Percentiles rank a stretch among this genome's conserved stretches.
Evolutionary conservation across 1,140 invertebrate genomes (phyloP).

Genomic region (Venturia canescens): DNA sequence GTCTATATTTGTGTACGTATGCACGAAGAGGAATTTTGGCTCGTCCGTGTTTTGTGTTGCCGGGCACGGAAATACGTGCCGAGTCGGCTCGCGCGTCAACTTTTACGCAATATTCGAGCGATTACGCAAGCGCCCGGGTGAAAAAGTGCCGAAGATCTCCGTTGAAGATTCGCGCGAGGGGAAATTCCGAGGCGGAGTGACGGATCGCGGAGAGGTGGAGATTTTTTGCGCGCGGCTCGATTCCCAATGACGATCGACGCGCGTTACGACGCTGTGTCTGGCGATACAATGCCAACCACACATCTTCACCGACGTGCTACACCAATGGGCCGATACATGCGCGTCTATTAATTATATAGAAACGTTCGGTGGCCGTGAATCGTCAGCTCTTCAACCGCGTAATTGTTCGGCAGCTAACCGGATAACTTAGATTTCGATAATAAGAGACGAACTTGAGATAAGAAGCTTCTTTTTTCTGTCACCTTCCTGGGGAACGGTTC

Average conservation of each 20-base stretch:
- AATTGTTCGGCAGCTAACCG: background rate
- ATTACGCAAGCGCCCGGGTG: conserved; percentile 43
- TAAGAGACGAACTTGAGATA: background rate
- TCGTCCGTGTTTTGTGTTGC: conserved; percentile 55
- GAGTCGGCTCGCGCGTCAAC: conserved; percentile 52
- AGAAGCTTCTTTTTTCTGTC: background rate
- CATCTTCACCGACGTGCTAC: background rate
- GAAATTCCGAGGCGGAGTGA: background rate
- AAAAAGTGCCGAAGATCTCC: conserved; percentile 15
- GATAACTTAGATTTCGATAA: background rate
- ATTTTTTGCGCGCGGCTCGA: conserved; percentile 18
- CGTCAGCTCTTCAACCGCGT: background rate
- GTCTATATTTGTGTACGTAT: background rate
- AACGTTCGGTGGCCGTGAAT: conserved; percentile 8
- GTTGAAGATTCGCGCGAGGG: no score
- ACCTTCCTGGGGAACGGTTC: no score
- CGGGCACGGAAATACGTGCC: conserved; percentile 48
- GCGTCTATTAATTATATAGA: background rate
- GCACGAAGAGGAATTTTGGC: background rate
- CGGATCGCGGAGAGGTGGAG: background rate
- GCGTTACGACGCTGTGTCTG: conserved; percentile 13
- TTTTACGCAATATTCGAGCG: conserved; percentile 56
- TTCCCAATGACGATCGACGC: background rate
- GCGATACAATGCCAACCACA: background rate
- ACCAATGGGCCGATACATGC: background rate